Conservation (phyloP, 2,888 invertebrate species). For the Leptopterna dolabrata region DNA sequence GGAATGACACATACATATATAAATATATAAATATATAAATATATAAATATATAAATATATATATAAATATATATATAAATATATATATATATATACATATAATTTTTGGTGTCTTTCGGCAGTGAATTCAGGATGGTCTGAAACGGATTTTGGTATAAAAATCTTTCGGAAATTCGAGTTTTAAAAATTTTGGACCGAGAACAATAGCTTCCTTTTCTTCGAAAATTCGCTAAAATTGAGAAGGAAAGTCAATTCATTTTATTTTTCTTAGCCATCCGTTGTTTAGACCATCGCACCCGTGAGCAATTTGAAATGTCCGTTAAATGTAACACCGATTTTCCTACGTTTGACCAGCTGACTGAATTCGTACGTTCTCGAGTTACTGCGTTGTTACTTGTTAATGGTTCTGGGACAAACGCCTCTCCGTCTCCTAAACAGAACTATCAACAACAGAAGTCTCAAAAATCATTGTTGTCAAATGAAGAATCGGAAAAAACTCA, state of each 20-base stretch:
- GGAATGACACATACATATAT: too few relatives aligned
- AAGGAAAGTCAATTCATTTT: slow-evolving; percentile 15
- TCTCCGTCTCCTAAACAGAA: neutral
- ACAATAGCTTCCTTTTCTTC: too few relatives aligned
- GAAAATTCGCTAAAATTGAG: too few relatives aligned
- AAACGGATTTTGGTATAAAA: too few relatives aligned
- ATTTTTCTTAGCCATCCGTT: slow-evolving; percentile 17
- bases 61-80: too few relatives aligned
- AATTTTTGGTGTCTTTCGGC: too few relatives aligned
- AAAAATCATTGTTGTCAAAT: neutral
- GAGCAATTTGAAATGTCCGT: slow-evolving; percentile 21
- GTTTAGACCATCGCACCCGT: neutral
- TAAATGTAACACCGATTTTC: neutral
- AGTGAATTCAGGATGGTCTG: too few relatives aligned
- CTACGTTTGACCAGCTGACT: neutral
- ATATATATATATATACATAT: too few relatives aligned
- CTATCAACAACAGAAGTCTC: neutral
- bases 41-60: too few relatives aligned
- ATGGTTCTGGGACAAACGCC: neutral
- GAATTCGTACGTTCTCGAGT: neutral
- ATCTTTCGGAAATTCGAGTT: too few relatives aligned
- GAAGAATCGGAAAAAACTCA: neutral
- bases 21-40: too few relatives aligned
- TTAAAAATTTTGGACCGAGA: too few relatives aligned
- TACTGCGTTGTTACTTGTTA: neutral